Evolutionary conservation across 2,797 vertebrate genomes (phyloP).

Genomic region (Hyperoplus lanceolatus): DNA sequence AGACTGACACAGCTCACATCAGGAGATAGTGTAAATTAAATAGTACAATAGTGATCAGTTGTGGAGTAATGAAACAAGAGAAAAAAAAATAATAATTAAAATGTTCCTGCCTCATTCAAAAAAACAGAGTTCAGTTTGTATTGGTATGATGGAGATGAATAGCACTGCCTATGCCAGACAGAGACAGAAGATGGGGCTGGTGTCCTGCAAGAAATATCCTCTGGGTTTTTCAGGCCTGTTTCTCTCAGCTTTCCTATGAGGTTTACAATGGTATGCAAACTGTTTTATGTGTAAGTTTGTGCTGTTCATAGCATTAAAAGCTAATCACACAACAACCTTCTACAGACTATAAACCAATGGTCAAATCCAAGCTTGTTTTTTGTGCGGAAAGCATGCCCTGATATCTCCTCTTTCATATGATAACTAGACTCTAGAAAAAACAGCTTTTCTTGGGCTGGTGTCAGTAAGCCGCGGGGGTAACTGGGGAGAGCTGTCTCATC

Average conservation of each 20-base stretch:
- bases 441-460: slow-evolving; percentile 36
- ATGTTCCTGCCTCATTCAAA: slow-evolving; percentile 43
- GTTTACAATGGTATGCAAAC: not conserved
- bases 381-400: not conserved
- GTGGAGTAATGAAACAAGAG: slow-evolving; percentile 54
- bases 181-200: slow-evolving; percentile 76
- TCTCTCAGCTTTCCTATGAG: slow-evolving; percentile 8
- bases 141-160: slow-evolving; percentile 57
- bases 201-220: slow-evolving; percentile 44
- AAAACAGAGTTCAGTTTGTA: slow-evolving; percentile 39
- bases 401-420: slow-evolving; percentile 23
- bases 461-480: slow-evolving; percentile 51
- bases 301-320: slow-evolving; percentile 22
- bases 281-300: too few species aligned
- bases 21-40: slow-evolving; percentile 27
- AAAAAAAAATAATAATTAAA: slow-evolving; percentile 36
- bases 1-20: slow-evolving; percentile 12
- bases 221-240: not conserved
- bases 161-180: slow-evolving; percentile 42
- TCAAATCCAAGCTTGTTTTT: slow-evolving; percentile 26
- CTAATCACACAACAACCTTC: slow-evolving; percentile 29
- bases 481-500: slow-evolving; percentile 39
- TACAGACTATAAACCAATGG: slow-evolving; percentile 11
- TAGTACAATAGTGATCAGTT: slow-evolving; percentile 37
- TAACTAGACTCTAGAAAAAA: slow-evolving; percentile 32